A percentile compares a stretch with the other conserved stretches of the same genome.
Conservation (phyloP, 1,140 invertebrate species). For the Ceratina australensis region DNA sequence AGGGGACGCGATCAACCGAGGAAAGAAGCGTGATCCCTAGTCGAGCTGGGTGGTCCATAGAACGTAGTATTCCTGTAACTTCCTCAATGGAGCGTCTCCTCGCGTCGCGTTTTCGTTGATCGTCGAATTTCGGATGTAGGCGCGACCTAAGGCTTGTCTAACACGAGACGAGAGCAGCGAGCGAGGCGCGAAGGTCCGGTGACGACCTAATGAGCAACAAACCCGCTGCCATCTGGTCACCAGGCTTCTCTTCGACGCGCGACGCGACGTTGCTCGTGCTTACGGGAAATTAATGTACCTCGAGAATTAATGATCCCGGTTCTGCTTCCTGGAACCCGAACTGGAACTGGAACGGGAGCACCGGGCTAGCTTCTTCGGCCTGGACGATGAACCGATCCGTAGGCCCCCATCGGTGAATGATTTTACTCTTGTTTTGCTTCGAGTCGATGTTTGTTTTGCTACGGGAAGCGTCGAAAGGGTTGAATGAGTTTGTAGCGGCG, state of each 20-base stretch:
- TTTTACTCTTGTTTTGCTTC: too few relatives aligned
- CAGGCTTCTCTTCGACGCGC: conserved; percentile 45
- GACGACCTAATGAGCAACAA: conserved; percentile 66
- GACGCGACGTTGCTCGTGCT: conserved; percentile 42
- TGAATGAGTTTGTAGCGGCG: background rate
- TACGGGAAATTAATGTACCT: conserved; percentile 75
- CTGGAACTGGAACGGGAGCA: conserved; percentile 29
- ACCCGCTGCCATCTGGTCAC: conserved; percentile 62
- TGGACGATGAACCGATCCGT: conserved; percentile 15
- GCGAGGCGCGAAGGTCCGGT: conserved; percentile 63
- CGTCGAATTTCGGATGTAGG: conserved; percentile 65
- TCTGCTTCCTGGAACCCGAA: conserved; percentile 47
- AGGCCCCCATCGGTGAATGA: background rate
- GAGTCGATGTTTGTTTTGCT: background rate
- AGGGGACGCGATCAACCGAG: conserved; percentile 30
- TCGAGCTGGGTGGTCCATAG: conserved; percentile 52
- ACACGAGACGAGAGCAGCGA: background rate
- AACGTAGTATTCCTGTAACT: conserved; percentile 53
- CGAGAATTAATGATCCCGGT: conserved; percentile 75
- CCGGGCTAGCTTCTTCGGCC: background rate
- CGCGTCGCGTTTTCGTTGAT: conserved; percentile 51
- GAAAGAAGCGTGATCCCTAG: background rate
- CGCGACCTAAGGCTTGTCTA: conserved; percentile 45
- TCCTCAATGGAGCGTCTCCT: conserved; percentile 53
- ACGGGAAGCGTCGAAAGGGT: background rate